phyloP scores from a whole-genome alignment of 2,888 invertebrate genomes.

The Nymphalis urticae region DNA sequence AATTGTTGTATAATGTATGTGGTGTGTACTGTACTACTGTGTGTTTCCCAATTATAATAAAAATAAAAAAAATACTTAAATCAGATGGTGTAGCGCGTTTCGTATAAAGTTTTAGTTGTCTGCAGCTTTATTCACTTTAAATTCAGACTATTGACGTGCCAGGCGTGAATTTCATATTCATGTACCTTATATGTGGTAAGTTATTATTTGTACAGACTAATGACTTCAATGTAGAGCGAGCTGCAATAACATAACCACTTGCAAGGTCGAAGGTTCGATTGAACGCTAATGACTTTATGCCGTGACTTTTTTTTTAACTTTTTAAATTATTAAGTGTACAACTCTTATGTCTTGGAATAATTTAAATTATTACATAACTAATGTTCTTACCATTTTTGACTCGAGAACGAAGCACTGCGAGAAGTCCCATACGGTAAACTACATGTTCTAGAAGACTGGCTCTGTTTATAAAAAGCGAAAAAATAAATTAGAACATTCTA shows the following conservation, averaged over 20 bases:
- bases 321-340: neutral
- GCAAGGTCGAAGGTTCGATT: constrained; percentile 22
- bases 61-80: no score
- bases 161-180: no score
- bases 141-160: no score
- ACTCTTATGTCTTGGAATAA: neutral
- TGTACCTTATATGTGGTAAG: neutral
- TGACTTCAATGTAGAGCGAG: neutral
- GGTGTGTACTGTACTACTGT: no score
- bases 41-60: no score
- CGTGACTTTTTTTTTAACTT: constrained; percentile 12
- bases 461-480: constrained; percentile 71
- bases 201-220: neutral
- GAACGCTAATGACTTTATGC: constrained; percentile 18
- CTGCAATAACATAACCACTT: neutral
- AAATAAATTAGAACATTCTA: neutral
- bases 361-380: neutral
- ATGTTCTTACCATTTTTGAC: constrained; percentile 85
- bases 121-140: no score
- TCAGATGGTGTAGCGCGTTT: no score
- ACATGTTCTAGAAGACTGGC: constrained; percentile 93
- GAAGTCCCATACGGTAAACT: constrained; percentile 95
- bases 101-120: no score
- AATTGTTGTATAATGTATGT: no score
- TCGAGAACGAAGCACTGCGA: constrained; percentile 94